A percentile compares a stretch with the other conserved stretches of the same genome.
Conservation (phyloP, 1,140 invertebrate genomes). For the Camponotus vicinus region DNA sequence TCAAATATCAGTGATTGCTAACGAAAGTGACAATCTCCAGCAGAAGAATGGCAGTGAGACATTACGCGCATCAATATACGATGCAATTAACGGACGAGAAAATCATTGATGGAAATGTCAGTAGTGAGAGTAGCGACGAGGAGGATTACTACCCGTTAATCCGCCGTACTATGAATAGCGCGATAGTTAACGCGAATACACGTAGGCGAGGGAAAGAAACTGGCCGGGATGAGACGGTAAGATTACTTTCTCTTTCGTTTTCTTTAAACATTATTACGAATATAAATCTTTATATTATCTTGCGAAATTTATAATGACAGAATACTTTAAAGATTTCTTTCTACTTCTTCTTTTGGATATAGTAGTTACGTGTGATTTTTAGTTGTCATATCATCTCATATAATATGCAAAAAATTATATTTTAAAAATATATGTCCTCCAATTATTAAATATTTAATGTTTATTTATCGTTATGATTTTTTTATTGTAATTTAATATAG, state of each 20-base stretch:
- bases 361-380: not conserved
- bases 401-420: not conserved
- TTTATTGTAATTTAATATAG: not conserved
- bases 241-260: not conserved
- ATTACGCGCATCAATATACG: conserved; percentile 59
- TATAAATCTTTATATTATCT: not conserved
- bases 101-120: conserved; percentile 44
- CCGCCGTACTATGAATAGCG: not conserved
- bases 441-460: conserved; percentile 1
- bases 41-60: conserved; percentile 52
- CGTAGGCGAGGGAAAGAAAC: not conserved
- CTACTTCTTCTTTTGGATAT: not conserved
- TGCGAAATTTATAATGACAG: not conserved
- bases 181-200: not conserved
- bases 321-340: not conserved
- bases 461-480: not conserved
- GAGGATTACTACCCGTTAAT: conserved; percentile 59
- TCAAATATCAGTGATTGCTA: conserved; percentile 35
- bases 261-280: not conserved
- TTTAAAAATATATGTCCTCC: too few relatives aligned
- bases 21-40: not conserved
- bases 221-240: conserved; percentile 25
- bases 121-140: conserved; percentile 43
- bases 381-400: not conserved
- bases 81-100: conserved; percentile 45